A percentile compares a stretch with the other conserved stretches of the same genome.
Conservation (phyloP, 2,797 vertebrate species). For the Poecilia picta region DNA sequence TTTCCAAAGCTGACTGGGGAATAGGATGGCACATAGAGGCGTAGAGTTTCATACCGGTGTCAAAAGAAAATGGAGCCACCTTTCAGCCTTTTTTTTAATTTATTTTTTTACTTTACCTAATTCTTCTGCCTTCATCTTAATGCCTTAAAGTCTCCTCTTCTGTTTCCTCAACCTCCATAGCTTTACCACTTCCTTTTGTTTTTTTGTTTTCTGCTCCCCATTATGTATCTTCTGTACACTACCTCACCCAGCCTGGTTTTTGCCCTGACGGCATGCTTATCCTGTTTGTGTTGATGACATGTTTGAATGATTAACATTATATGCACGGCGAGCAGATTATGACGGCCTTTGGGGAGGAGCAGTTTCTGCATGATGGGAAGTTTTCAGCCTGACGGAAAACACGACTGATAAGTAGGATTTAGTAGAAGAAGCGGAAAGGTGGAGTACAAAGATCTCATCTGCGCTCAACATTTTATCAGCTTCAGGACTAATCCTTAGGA, state of each 20-base stretch:
- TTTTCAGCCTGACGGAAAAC: slow-evolving; percentile 53
- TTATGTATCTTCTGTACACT: slow-evolving; percentile 14
- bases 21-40: slow-evolving; percentile 39
- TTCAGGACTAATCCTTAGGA: not conserved
- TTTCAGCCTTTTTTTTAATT: slow-evolving; percentile 20
- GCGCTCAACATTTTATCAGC: slow-evolving; percentile 21
- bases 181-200: not conserved
- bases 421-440: slow-evolving; percentile 28
- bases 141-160: slow-evolving; percentile 21
- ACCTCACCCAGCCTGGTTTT: slow-evolving; percentile 20
- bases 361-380: slow-evolving; percentile 57
- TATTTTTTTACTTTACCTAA: slow-evolving; percentile 28
- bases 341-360: slow-evolving; percentile 57
- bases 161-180: slow-evolving; percentile 7
- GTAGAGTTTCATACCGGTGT: slow-evolving; percentile 71
- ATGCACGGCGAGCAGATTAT: slow-evolving; percentile 63
- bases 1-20: slow-evolving; percentile 61
- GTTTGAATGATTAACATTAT: slow-evolving; percentile 60
- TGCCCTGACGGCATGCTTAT: slow-evolving; percentile 41
- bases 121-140: slow-evolving; percentile 47
- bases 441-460: slow-evolving; percentile 28
- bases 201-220: not conserved
- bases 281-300: slow-evolving; percentile 58
- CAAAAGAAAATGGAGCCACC: slow-evolving; percentile 43
- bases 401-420: slow-evolving; percentile 23